Percentiles rank a stretch among this genome's conserved stretches.
Evolutionary conservation across 2,888 invertebrate species (phyloP).

Genomic region (Himalopsyche anomala): DNA sequence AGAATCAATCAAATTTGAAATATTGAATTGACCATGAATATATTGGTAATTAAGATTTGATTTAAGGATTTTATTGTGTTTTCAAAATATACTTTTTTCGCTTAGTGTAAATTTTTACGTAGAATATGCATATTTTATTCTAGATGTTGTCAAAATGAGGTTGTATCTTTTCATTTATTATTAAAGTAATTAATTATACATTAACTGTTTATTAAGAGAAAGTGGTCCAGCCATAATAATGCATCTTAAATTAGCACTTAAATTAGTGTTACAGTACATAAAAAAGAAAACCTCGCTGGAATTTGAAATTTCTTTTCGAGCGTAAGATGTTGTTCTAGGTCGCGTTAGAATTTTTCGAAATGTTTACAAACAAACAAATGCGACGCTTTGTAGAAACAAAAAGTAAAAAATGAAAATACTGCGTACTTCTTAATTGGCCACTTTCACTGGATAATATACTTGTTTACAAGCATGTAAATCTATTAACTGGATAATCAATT

Average conservation of each 20-base stretch:
- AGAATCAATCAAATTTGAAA: too few species aligned
- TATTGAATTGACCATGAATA: too few species aligned
- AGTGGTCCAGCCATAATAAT: background rate
- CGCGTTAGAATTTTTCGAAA: background rate
- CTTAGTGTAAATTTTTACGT: too few species aligned
- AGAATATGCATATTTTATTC: too few species aligned
- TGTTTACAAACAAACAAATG: constrained; percentile 2
- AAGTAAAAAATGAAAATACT: constrained; percentile 7
- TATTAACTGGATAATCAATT: background rate
- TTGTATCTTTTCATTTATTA: too few species aligned
- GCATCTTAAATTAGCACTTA: constrained; percentile 14
- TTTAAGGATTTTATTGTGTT: too few species aligned
- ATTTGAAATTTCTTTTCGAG: constrained; percentile 10
- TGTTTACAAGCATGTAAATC: background rate
- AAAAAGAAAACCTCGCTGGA: background rate
- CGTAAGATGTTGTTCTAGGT: constrained; percentile 13
- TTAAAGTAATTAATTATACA: background rate
- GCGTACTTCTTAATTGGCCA: background rate
- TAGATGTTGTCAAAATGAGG: too few species aligned
- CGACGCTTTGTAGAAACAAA: constrained; percentile 18
- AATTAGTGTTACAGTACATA: background rate
- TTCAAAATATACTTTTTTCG: too few species aligned
- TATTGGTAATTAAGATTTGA: too few species aligned
- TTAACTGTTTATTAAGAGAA: background rate
- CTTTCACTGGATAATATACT: constrained; percentile 12